A percentile compares a stretch with the other conserved stretches of the same genome.
phyloP scores from a whole-genome alignment of 1,140 invertebrate genomes.

The Dendroctonus valens region DNA sequence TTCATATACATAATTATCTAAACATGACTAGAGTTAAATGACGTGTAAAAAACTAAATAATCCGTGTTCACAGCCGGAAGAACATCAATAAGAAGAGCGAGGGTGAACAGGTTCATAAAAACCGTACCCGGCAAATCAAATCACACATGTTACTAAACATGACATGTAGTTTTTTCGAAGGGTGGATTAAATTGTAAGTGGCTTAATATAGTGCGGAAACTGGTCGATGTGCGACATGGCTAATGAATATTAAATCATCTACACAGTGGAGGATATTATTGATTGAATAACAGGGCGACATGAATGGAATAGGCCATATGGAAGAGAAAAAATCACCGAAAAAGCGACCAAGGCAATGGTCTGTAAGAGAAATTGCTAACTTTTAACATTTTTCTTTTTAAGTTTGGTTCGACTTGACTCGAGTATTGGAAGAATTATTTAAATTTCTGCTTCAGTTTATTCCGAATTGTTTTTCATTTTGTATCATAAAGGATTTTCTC shows the following conservation, averaged over 20 bases:
- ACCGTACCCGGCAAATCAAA: slow-evolving; percentile 16
- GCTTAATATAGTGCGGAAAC: slow-evolving; percentile 24
- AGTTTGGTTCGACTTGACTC: too few species aligned
- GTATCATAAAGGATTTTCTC: too few species aligned
- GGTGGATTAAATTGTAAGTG: slow-evolving; percentile 31
- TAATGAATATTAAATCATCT: slow-evolving; percentile 27
- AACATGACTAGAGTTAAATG: too few species aligned
- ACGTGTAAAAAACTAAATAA: neutral
- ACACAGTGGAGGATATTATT: neutral
- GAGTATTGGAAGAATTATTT: too few species aligned
- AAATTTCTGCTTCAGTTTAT: too few species aligned
- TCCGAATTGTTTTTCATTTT: too few species aligned
- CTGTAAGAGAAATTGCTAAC: too few species aligned
- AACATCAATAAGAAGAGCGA: slow-evolving; percentile 4
- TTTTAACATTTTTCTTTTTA: too few species aligned
- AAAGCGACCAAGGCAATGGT: too few species aligned
- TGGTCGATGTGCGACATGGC: slow-evolving; percentile 11
- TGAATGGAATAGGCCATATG: neutral
- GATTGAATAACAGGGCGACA: neutral
- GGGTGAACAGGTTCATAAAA: slow-evolving; percentile 24
- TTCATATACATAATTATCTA: too few species aligned
- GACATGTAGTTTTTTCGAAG: slow-evolving; percentile 22
- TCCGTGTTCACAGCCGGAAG: slow-evolving; percentile 14
- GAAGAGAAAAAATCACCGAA: too few species aligned
- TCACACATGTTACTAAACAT: slow-evolving; percentile 29